Conservation (phyloP, 2,797 vertebrate genomes). For the Enteromius paludinosus region DNA sequence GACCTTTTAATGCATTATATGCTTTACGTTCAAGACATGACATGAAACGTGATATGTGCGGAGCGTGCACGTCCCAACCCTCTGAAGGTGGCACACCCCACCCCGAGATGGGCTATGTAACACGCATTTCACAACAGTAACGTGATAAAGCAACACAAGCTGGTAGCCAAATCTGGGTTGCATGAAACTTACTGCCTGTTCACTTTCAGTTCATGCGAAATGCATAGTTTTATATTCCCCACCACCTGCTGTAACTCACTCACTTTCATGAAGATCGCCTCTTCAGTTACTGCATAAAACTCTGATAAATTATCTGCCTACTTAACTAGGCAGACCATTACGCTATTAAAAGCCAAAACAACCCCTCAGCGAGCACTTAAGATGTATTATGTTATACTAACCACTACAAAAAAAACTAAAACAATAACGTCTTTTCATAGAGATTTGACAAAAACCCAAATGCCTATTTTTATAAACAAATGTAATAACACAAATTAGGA, state of each 20-base stretch:
- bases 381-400: not conserved
- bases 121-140: constrained; percentile 38
- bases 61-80: constrained; percentile 9
- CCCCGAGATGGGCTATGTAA: constrained; percentile 13
- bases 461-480: not conserved
- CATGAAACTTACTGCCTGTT: not conserved
- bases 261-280: not conserved
- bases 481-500: not conserved
- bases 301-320: not conserved
- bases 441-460: not conserved
- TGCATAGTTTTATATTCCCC: constrained; percentile 5
- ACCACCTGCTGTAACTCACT: constrained; percentile 13
- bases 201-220: constrained; percentile 4
- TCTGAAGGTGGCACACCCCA: constrained; percentile 10
- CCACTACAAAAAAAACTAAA: not conserved
- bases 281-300: not conserved
- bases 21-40: constrained; percentile 22
- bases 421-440: not conserved
- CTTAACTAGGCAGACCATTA: not conserved
- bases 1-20: not conserved
- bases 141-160: constrained; percentile 31
- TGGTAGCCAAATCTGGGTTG: not conserved
- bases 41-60: not conserved
- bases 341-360: not conserved
- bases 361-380: not conserved